Evolutionary conservation across 2,888 invertebrate species (phyloP), one percentile per base, ranked within the genome.

Genomic region (Atherix ibis): DNA sequence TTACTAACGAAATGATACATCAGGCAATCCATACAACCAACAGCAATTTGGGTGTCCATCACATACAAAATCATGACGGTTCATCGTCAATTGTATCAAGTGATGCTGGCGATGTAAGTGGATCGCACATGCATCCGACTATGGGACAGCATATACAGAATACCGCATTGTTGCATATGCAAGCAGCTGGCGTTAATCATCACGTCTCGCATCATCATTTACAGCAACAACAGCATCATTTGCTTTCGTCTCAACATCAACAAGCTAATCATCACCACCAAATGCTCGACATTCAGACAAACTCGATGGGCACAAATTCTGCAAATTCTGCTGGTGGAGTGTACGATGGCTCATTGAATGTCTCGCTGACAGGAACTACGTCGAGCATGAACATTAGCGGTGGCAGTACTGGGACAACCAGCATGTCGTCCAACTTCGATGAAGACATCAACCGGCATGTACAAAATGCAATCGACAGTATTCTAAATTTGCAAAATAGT

Each of bases 391-490:
- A 45, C 37, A 32, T 47, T 4, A 46, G 46, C 25, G 48, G 43
- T 3, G 40, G 41, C 14, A 36, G 31, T 19, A 34, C 31, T 16
- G 44, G 42, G 19, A 44, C 41, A 30, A 42, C 44, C n/a, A 46
- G 44, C 30, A 38, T 51, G 32, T 40, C 48, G 19, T 44, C 45
- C 37, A 63, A 62, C 39, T 62, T 58, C 35, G 70, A 71, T 46
- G 75, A 76, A 46, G 75, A 75, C 46, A 75, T 78, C 39, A 76
- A 76, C 44, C 74, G 76, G 18, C 79, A 82, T 56, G 80, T 82
- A 40, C 79, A 81, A 55, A 78, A 75, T 50, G 81, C 81, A 42
- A 81, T 81, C 47, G 79, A 81, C 54, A 78, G 78, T 51, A 81
- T 81, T 50, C 62, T 81, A 41, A 79, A 79, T 58, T 62, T 79